Base-by-base conservation (phyloP, 2,888 invertebrate genomes). In the Ormyrus nitidulus region DNA sequence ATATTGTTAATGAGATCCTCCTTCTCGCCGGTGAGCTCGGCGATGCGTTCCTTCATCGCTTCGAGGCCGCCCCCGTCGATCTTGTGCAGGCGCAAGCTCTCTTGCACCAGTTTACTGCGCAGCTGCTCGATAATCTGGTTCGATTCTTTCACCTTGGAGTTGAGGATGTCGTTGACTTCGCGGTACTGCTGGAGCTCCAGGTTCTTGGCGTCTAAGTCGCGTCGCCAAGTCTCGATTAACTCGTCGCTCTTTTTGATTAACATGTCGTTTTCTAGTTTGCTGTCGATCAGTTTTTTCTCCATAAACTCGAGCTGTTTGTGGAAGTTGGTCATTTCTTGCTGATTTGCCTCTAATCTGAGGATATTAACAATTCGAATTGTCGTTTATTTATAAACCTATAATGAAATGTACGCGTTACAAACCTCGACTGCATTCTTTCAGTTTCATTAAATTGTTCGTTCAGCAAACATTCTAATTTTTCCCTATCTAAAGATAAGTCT, bases 1-100 rank as follows among this genome's bases (percentile, higher is more conserved):
- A 34, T 34, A 4, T 34, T 34, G 34, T 34, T 34, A 6, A 68
- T 70, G 6, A 86, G 79, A 48, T 86, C 83, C 5, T 84, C 80
- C 8, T 86, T 84, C 10, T 86, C 85, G 53, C 82, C 84, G 9
- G 83, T 82, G 49, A 87, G 81, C 34, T 85, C 84, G 46, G 77
- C 66, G 3, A 84, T 66, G 11, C 85, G 83, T 11, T 85, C 82
- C 73, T 87, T 70, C 9, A 46, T 19, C 3, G n/a, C 51, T 4
- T 49, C 19, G n/a, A 76, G 65, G 10, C 61, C 77, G 48, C 77
- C 75, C 6, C 65, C 9, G 34, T 82, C 70, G n/a, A 69, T n/a
- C 5, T 75, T 80, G 10, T 56, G 77, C 49, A 34, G 8, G 2
- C 65, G 77, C 49, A 34, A 6, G 2, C 44, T 72, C 11, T 77